Conservation (phyloP, 2,888 invertebrate genomes). For the Trachelus stipa region DNA sequence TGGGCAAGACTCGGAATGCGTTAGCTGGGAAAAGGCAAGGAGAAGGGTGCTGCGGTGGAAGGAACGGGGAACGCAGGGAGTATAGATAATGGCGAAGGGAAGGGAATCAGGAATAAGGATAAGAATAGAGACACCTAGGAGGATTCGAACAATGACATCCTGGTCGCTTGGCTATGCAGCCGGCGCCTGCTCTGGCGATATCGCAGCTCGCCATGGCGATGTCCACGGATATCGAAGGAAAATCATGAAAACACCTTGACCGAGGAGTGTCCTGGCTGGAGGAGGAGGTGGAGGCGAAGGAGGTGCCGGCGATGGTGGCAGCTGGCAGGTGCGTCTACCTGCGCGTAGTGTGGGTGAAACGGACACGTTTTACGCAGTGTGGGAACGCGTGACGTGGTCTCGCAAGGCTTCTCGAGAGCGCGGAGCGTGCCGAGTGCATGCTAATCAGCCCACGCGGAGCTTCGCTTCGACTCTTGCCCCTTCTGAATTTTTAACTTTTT, state of each 20-base stretch:
- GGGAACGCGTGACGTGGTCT: conserved; percentile 22
- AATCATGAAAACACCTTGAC: conserved; percentile 33
- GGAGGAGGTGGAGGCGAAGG: not conserved
- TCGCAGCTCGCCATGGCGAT: conserved; percentile 21
- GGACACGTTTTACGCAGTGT: conserved; percentile 16
- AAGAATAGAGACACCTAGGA: not conserved
- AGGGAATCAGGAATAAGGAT: not conserved
- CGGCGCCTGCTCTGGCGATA: conserved; percentile 35
- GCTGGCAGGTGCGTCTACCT: not conserved
- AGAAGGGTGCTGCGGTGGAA: conserved; percentile 12
- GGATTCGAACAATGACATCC: conserved; percentile 45
- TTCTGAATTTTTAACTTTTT: not conserved
- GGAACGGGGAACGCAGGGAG: conserved; percentile 12
- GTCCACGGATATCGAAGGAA: conserved; percentile 34
- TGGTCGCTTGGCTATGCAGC: conserved; percentile 48
- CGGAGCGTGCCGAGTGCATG: conserved; percentile 9
- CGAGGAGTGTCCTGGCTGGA: not conserved
- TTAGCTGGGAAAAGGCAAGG: conserved; percentile 11
- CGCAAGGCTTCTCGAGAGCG: conserved; percentile 3
- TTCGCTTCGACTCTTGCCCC: not conserved
- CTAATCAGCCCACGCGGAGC: conserved; percentile 7
- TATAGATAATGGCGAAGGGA: conserved; percentile 1
- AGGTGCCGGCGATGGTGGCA: not conserved
- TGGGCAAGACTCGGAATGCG: not conserved
- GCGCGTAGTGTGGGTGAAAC: not conserved